Evolutionary conservation across 2,888 invertebrate species (phyloP).

Genomic region (Phragmatobia fuliginosa): DNA sequence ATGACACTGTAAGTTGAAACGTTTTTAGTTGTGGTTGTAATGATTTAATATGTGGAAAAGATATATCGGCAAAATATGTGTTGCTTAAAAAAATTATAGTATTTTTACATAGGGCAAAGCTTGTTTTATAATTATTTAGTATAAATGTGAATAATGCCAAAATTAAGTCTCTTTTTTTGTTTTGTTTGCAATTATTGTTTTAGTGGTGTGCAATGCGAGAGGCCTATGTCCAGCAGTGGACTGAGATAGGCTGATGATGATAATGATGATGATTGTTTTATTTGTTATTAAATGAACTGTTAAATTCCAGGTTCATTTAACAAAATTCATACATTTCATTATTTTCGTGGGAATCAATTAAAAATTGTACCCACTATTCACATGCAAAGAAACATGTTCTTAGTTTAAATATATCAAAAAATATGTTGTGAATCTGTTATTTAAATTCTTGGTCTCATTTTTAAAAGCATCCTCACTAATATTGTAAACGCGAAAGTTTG

Average conservation of each 20-base stretch:
- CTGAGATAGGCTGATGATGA: no score
- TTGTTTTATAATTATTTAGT: neutral
- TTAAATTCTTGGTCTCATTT: no score
- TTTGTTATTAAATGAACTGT: no score
- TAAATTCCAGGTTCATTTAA: neutral
- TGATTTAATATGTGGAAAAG: no score
- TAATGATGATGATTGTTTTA: no score
- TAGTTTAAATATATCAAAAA: neutral
- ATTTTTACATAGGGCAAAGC: neutral
- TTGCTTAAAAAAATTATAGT: neutral
- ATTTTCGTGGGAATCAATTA: neutral
- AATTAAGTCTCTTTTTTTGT: no score
- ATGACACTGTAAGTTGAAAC: neutral
- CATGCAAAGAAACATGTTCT: neutral
- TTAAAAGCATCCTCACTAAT: neutral
- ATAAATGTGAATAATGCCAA: no score
- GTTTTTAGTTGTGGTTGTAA: neutral
- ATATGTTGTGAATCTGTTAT: neutral
- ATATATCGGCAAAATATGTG: neutral
- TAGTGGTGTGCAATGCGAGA: no score
- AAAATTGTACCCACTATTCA: neutral
- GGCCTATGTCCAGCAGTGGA: no score
- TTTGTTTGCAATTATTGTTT: no score
- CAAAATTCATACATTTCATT: no score
- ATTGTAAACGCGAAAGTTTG: no score